Conservation (phyloP, 2,888 invertebrate species). For the Drosophila setosimentum region DNA sequence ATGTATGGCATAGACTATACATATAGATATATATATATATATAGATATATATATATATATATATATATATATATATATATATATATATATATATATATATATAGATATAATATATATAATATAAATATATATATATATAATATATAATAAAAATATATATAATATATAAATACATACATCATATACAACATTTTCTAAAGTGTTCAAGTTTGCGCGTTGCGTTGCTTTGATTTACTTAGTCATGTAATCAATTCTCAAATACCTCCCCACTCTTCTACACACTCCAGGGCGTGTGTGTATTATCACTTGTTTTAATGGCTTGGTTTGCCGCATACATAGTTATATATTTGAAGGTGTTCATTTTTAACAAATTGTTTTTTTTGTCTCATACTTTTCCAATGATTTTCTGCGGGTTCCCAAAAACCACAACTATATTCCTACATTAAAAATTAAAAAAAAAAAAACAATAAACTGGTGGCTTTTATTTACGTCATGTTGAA, state of each 20-base stretch:
- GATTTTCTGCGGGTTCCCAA: constrained; percentile 10
- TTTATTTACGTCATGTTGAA: not conserved
- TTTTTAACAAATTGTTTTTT: constrained; percentile 60
- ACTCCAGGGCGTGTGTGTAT: constrained; percentile 5
- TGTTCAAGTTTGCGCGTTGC: constrained; percentile 4
- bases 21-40: constrained; percentile 1
- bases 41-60: not conserved
- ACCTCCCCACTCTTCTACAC: not conserved
- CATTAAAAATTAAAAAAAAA: constrained; percentile 31
- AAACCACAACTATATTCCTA: not conserved
- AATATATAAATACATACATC: too few relatives aligned
- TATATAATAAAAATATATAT: too few relatives aligned
- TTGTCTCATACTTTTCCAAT: constrained; percentile 41
- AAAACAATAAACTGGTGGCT: not conserved
- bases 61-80: not conserved
- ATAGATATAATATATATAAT: not conserved
- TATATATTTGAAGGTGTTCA: constrained; percentile 18
- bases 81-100: not conserved
- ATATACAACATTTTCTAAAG: constrained; percentile 13
- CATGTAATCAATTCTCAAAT: constrained; percentile 35
- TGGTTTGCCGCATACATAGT: constrained; percentile 7
- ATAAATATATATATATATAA: not conserved
- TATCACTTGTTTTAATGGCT: constrained; percentile 44
- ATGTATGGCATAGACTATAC: constrained; percentile 7
- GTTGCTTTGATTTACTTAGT: constrained; percentile 16